Conservation (phyloP, 2,113 vertebrate species). For the Nycticorax nycticorax region DNA sequence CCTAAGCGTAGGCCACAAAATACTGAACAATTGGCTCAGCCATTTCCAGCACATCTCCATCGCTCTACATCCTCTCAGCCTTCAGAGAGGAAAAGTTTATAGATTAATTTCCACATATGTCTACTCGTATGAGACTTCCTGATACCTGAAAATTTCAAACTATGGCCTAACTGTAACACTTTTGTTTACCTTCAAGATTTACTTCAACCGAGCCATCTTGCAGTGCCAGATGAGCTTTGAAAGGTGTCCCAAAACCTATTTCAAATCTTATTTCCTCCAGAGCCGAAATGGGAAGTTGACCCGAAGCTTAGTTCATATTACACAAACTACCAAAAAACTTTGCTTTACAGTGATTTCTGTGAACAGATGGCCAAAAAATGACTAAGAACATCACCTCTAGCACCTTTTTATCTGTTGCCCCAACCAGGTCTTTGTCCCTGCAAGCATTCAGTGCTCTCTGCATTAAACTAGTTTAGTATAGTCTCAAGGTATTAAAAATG, state of each 20-base stretch:
- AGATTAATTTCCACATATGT: not conserved
- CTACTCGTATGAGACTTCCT: not conserved
- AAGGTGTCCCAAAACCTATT: not conserved
- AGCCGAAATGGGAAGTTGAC: not conserved
- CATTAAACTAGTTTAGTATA: not conserved
- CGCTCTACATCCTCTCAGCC: not conserved
- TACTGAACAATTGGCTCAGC: not conserved
- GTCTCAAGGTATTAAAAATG: not conserved
- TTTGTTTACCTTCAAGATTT: not conserved
- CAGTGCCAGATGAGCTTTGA: not conserved
- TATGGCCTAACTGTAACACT: not conserved
- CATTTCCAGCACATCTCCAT: not conserved
- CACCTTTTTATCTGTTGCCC: not conserved
- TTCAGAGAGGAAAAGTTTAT: not conserved
- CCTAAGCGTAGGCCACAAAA: not conserved
- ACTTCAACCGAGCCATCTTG: not conserved
- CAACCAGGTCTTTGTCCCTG: not conserved
- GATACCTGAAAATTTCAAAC: not conserved
- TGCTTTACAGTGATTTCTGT: not conserved
- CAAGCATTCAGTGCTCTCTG: accelerated
- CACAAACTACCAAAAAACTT: not conserved
- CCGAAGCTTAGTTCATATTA: not conserved
- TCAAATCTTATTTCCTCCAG: not conserved
- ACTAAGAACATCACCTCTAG: not conserved
- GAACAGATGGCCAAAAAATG: not conserved